phyloP scores from a whole-genome alignment of 2,888 invertebrate genomes.

The Maniola hyperantus region DNA sequence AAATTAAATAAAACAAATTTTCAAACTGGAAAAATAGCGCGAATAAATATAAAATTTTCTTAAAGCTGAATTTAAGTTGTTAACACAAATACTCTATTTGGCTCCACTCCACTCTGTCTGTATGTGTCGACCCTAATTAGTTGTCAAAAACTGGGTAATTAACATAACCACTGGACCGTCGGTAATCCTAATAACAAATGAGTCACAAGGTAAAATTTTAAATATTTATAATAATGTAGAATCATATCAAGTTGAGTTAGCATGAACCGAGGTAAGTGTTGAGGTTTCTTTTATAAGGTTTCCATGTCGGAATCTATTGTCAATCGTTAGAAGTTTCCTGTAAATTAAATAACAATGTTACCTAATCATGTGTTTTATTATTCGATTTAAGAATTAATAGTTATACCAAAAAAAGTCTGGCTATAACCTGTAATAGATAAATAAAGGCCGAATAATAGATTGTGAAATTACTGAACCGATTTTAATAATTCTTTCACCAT shows the following conservation, averaged over 20 bases:
- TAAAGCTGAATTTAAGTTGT: too few relatives aligned
- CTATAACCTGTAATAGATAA: too few relatives aligned
- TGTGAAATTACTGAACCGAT: too few relatives aligned
- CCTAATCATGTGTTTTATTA: constrained; percentile 45
- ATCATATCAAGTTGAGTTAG: constrained; percentile 75
- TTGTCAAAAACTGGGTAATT: constrained; percentile 3
- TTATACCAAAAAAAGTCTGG: too few relatives aligned
- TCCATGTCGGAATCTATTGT: constrained; percentile 75
- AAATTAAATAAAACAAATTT: too few relatives aligned
- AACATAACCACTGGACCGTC: constrained; percentile 25
- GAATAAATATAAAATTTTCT: too few relatives aligned
- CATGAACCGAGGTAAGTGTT: constrained; percentile 75
- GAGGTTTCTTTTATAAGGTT: constrained; percentile 78
- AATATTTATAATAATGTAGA: constrained; percentile 60
- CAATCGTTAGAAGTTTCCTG: constrained; percentile 79
- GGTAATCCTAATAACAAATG: constrained; percentile 24
- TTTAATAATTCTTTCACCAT: too few relatives aligned
- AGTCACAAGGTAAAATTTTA: constrained; percentile 48
- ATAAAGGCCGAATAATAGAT: too few relatives aligned
- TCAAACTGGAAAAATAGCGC: too few relatives aligned
- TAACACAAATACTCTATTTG: too few relatives aligned
- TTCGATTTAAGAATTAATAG: neutral
- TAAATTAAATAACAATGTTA: constrained; percentile 82
- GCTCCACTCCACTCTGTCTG: too few relatives aligned
- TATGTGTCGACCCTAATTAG: neutral